Evolutionary conservation across 2,888 invertebrate species (phyloP).

Genomic region (Cynaeus angustus): DNA sequence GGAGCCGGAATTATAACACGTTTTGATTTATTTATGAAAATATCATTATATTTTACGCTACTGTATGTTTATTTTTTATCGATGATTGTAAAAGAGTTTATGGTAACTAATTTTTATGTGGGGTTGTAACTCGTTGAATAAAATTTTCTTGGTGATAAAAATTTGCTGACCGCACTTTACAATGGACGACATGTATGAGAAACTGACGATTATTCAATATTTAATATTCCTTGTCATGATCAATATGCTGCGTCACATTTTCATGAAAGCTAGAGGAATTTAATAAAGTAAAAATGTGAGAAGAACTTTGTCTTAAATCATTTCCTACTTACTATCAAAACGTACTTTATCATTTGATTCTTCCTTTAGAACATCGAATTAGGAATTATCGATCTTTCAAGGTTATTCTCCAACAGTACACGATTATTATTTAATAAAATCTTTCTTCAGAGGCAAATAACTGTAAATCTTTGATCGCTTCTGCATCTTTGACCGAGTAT

Average conservation of each 20-base stretch:
- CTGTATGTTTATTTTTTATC: too few relatives aligned
- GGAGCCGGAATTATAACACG: too few relatives aligned
- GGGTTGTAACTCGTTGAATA: too few relatives aligned
- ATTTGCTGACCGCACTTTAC: too few relatives aligned
- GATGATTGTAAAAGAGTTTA: too few relatives aligned
- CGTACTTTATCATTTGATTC: conserved; percentile 33
- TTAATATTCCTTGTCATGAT: conserved; percentile 13
- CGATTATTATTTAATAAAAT: conserved; percentile 46
- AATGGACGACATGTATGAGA: too few relatives aligned
- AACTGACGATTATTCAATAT: background rate
- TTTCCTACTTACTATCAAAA: conserved; percentile 41
- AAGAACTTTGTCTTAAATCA: conserved; percentile 36
- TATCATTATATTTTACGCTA: too few relatives aligned
- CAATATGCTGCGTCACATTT: conserved; percentile 17
- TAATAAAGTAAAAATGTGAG: conserved; percentile 36
- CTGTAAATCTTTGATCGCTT: conserved; percentile 52
- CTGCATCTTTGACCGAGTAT: conserved; percentile 38
- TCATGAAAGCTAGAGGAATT: conserved; percentile 22
- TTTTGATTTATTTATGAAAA: too few relatives aligned
- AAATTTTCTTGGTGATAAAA: too few relatives aligned
- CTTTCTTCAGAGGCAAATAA: conserved; percentile 39
- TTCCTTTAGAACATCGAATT: conserved; percentile 15
- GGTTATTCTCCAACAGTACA: conserved; percentile 2
- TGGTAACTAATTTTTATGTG: too few relatives aligned
- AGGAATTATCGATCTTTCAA: conserved; percentile 28